Evolutionary conservation across 2,888 invertebrate species (phyloP), one percentile per base, ranked within the genome.

Genomic region (Adelognathus sp.): DNA sequence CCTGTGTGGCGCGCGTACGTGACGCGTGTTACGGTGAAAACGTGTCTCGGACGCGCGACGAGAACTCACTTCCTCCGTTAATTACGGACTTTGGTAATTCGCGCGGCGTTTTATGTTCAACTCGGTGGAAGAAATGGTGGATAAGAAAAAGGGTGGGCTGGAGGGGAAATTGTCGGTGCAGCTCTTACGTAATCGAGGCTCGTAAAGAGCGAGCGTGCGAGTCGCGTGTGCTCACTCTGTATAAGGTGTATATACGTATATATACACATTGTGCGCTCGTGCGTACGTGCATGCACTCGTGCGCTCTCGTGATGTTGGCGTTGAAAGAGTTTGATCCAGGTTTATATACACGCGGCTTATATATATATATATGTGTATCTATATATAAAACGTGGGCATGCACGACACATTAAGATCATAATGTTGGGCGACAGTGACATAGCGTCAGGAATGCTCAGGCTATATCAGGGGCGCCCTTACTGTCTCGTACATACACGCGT

Each of bases 341-440:
- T n/a, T n/a, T n/a, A n/a, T 11, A 24, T 61, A 41, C 54, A 31
- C 41, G 56, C 63, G 36, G 18, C 9, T 18, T 29, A 27, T 69
- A 36, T 52, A 11, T 21, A 39, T 63, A 63, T 29, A 31, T 31
- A 71, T 36, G 52, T 75, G 52, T 36, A 14, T 41, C 39, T 41
- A 64, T 50, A 80, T 39, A 58, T 66, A 63, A 41, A 67, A 76
- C 77, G 72, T 80, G 76, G 74, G 75, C 44, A 78, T 74, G 80
- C 76, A 75, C 79, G 85, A 87, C 85, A 81, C 84, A 88, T 87
- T 83, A 85, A 84, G 86, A 88, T 88, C 87, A 86, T 88, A 87
- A 89, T 86, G 84, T 86, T 82, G 80, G 83, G 72, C 76, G 86
- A 89, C 86, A 86, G 84, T 88, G 87, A 89, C 87, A 84, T 84